Conservation (phyloP, 2,888 invertebrate species). For the Polia nebulosa region DNA sequence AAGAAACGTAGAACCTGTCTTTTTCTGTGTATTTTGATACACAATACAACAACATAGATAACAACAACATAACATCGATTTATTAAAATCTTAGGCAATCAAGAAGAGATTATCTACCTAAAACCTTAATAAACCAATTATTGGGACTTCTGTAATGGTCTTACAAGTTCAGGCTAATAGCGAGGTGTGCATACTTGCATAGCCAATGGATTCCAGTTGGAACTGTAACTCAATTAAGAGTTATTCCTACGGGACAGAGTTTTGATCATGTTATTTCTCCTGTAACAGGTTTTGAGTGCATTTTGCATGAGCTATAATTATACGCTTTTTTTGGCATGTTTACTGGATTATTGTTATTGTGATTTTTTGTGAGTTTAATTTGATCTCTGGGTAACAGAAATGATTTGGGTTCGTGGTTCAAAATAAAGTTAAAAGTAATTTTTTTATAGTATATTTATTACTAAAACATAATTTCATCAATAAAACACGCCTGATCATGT, state of each 20-base stretch:
- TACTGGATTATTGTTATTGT: not conserved
- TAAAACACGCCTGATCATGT: too few relatives aligned
- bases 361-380: not conserved
- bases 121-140: constrained; percentile 2
- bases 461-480: too few relatives aligned
- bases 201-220: constrained; percentile 6
- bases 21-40: too few relatives aligned
- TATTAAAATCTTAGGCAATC: not conserved
- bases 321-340: not conserved
- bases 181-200: constrained; percentile 10
- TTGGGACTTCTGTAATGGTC: not conserved
- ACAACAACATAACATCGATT: too few relatives aligned
- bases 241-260: not conserved
- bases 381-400: too few relatives aligned
- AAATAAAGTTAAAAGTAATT: too few relatives aligned
- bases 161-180: not conserved
- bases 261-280: constrained; percentile 8
- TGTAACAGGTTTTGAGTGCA: constrained; percentile 14
- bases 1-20: too few relatives aligned
- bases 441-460: too few relatives aligned
- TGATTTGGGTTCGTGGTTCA: not conserved
- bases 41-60: too few relatives aligned
- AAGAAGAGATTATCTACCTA: not conserved
- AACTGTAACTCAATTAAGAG: constrained; percentile 33
- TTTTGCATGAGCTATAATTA: not conserved